Conservation (phyloP, 2,797 vertebrate species). For the Rhinatrema bivittatum region DNA sequence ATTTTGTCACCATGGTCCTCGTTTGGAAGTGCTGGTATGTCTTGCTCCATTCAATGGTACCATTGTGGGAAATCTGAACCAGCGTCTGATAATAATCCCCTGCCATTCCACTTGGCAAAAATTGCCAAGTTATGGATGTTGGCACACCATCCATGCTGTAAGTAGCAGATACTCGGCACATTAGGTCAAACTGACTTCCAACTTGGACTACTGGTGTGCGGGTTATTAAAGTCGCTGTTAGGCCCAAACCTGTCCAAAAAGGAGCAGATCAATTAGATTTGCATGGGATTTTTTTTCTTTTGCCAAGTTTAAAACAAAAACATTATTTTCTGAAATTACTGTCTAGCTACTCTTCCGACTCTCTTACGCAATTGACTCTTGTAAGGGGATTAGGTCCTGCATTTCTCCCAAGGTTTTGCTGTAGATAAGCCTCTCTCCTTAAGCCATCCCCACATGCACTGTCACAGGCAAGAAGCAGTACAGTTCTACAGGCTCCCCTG, state of each 20-base stretch:
- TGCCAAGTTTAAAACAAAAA: background rate
- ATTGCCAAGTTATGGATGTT: conserved; percentile 24
- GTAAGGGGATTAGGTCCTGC: no score
- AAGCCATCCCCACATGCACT: no score
- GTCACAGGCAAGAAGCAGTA: no score
- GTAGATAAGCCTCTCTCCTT: no score
- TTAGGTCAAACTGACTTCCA: conserved; percentile 20
- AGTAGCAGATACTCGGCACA: conserved; percentile 5
- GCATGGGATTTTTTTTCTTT: no score
- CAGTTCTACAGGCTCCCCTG: no score
- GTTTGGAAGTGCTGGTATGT: conserved; percentile 13
- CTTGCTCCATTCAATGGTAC: conserved; percentile 27
- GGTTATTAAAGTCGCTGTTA: conserved; percentile 25
- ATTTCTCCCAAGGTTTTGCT: no score
- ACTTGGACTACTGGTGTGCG: conserved; percentile 19
- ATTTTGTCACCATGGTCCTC: conserved; percentile 24
- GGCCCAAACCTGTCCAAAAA: conserved; percentile 20
- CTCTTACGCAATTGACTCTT: no score
- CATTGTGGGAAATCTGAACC: conserved; percentile 7
- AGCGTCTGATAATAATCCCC: conserved; percentile 1
- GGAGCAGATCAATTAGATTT: background rate
- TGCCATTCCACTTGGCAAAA: conserved; percentile 5
- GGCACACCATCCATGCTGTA: conserved; percentile 3
- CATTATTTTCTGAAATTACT: no score
- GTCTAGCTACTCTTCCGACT: no score